A percentile compares a stretch with the other conserved stretches of the same genome.
phyloP scores from a whole-genome alignment of 2,888 invertebrate genomes.

The Drosophila leonis region DNA sequence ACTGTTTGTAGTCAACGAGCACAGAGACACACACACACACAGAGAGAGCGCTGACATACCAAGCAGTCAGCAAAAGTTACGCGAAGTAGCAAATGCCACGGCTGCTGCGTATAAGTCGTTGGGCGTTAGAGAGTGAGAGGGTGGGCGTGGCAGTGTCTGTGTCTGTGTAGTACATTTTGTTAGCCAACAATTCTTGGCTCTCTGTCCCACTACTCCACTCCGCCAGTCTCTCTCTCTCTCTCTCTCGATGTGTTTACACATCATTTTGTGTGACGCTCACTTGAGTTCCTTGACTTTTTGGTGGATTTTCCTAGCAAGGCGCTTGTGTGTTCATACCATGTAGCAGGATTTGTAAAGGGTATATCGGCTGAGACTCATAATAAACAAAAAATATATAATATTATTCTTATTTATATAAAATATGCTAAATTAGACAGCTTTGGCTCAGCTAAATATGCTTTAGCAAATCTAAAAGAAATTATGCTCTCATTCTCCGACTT shows the following conservation, averaged over 20 bases:
- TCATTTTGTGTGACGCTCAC: slow-evolving; percentile 62
- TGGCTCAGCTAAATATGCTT: background rate
- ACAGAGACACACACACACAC: slow-evolving; percentile 42
- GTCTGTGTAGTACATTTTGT: slow-evolving; percentile 36
- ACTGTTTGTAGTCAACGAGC: slow-evolving; percentile 28
- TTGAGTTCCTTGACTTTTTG: slow-evolving; percentile 80
- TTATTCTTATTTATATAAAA: background rate
- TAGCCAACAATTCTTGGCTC: slow-evolving; percentile 24
- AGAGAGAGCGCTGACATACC: slow-evolving; percentile 57
- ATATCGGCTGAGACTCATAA: background rate
- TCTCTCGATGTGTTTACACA: slow-evolving; percentile 62
- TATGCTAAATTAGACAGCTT: background rate
- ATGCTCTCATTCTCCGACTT: too few relatives aligned
- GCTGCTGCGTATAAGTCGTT: slow-evolving; percentile 21
- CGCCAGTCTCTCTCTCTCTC: too few relatives aligned
- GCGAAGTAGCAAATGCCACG: slow-evolving; percentile 42
- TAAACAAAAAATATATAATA: background rate
- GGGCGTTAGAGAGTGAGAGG: background rate
- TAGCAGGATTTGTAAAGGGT: background rate
- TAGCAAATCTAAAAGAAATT: background rate
- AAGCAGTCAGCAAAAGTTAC: slow-evolving; percentile 71
- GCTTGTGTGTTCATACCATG: slow-evolving; percentile 22
- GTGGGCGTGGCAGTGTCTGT: slow-evolving; percentile 31
- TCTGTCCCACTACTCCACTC: background rate
- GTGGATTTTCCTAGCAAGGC: slow-evolving; percentile 31